Percentiles rank a stretch among this genome's conserved stretches.
Conservation (phyloP, 2,888 invertebrate species). For the Eutolmus rufibarbis region DNA sequence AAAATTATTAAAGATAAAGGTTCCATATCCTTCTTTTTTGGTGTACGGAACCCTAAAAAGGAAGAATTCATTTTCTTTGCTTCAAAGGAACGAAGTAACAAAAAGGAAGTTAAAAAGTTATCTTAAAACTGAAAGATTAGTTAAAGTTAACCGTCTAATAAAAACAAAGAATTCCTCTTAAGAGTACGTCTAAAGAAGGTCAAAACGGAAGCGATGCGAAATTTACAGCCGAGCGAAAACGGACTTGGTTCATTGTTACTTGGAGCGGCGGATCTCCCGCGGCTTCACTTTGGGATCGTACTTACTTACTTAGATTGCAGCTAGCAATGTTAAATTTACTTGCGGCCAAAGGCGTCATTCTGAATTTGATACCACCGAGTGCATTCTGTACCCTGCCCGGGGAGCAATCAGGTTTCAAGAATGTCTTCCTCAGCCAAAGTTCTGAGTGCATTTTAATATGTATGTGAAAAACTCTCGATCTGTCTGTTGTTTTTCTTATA, state of each 20-base stretch:
- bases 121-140: neutral
- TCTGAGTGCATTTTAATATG: slow-evolving; percentile 33
- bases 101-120: neutral
- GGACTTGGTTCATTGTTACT: slow-evolving; percentile 26
- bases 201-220: neutral
- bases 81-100: neutral
- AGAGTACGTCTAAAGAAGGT: neutral
- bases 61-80: neutral
- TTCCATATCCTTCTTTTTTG: too few relatives aligned
- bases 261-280: slow-evolving; percentile 44
- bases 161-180: neutral
- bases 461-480: slow-evolving; percentile 18
- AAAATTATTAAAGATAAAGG: too few relatives aligned
- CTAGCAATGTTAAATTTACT: slow-evolving; percentile 36
- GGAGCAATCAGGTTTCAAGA: slow-evolving; percentile 39
- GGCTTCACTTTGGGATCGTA: slow-evolving; percentile 46
- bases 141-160: neutral
- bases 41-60: neutral
- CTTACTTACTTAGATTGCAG: neutral
- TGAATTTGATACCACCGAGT: slow-evolving; percentile 49
- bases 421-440: slow-evolving; percentile 28
- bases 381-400: slow-evolving; percentile 48
- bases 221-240: neutral
- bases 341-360: slow-evolving; percentile 49
- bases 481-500: neutral